phyloP scores from a whole-genome alignment of 2,797 vertebrate genomes.

The Kryptolebias ocellatus region DNA sequence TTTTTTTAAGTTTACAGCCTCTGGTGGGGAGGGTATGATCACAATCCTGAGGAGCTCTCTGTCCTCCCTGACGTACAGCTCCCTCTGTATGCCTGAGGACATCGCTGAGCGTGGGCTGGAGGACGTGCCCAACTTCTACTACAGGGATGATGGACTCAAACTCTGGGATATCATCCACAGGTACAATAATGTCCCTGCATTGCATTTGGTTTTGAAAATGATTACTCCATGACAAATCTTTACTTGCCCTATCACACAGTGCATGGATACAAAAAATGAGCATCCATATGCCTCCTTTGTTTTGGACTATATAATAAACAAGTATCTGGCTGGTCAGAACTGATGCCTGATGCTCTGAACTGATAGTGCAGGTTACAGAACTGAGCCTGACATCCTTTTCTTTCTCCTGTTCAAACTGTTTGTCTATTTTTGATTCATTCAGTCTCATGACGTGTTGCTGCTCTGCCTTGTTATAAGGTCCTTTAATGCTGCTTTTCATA shows the following conservation, averaged over 20 bases:
- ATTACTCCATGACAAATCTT: too few relatives aligned
- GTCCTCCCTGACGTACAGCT: slow-evolving; percentile 66
- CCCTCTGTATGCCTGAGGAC: slow-evolving; percentile 68
- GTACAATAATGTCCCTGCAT: slow-evolving; percentile 47
- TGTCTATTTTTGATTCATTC: too few relatives aligned
- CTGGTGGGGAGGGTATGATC: slow-evolving; percentile 49
- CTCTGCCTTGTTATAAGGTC: not conserved
- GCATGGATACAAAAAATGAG: too few relatives aligned
- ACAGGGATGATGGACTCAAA: slow-evolving; percentile 82
- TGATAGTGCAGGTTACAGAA: too few relatives aligned
- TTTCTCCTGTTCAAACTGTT: too few relatives aligned
- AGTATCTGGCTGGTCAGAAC: too few relatives aligned
- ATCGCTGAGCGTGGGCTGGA: slow-evolving; percentile 62
- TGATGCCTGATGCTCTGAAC: too few relatives aligned
- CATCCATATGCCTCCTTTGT: too few relatives aligned
- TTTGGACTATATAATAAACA: too few relatives aligned
- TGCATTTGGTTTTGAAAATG: not conserved
- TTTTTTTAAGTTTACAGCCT: slow-evolving; percentile 47
- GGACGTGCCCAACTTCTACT: slow-evolving; percentile 81
- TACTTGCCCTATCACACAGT: too few relatives aligned
- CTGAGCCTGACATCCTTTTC: too few relatives aligned
- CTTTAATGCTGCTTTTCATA: not conserved
- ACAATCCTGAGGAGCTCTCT: slow-evolving; percentile 45
- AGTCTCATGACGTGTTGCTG: too few relatives aligned
- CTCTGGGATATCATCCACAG: slow-evolving; percentile 82